phyloP scores from a whole-genome alignment of 2,113 vertebrate species.

The Myrmecobius fasciatus region DNA sequence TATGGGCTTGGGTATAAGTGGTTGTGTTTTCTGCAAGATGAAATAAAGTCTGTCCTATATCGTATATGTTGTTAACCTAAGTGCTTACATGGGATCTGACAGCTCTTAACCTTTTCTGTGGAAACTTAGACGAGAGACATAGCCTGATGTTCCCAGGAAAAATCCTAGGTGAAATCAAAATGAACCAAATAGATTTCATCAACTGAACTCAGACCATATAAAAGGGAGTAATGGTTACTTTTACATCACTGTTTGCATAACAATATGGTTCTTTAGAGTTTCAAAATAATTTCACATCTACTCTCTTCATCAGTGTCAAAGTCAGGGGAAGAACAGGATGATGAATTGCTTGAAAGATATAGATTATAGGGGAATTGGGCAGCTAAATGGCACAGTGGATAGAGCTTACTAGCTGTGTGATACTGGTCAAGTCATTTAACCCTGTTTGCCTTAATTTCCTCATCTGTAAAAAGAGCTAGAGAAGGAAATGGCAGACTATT shows the following conservation, averaged over 20 bases:
- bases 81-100: conserved; percentile 4
- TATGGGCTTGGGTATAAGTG: background rate
- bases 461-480: background rate
- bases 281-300: background rate
- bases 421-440: background rate
- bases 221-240: background rate
- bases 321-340: background rate
- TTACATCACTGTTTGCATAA: background rate
- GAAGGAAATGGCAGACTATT: background rate
- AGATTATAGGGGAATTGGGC: background rate
- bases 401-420: background rate
- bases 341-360: background rate
- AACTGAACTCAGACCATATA: background rate
- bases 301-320: background rate
- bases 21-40: background rate
- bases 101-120: background rate
- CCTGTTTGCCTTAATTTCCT: background rate
- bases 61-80: background rate
- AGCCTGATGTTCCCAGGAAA: background rate
- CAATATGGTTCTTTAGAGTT: background rate
- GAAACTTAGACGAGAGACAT: background rate
- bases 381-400: background rate
- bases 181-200: background rate
- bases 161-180: background rate
- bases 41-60: background rate